Evolutionary conservation across 2,888 invertebrate species (phyloP).

Genomic region (Dryocosmus kuriphilus): DNA sequence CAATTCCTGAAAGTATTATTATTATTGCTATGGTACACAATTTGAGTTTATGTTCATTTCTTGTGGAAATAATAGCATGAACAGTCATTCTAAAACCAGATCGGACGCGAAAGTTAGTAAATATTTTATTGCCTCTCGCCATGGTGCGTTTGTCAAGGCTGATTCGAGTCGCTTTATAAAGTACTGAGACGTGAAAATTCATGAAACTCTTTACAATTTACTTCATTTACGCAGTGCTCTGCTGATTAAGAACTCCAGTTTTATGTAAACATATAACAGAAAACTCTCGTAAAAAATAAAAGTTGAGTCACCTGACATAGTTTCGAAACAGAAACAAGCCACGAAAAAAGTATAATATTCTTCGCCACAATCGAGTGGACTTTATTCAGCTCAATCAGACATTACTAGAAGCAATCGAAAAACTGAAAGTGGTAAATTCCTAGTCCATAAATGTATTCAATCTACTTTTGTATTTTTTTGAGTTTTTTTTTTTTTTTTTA

Average conservation of each 20-base stretch:
- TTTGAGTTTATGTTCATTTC: neutral
- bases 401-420: neutral
- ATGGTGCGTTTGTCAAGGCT: constrained; percentile 5
- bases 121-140: constrained; percentile 1
- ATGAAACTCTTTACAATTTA: neutral
- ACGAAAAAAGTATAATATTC: neutral
- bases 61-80: constrained; percentile 1
- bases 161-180: neutral
- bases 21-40: constrained; percentile 6
- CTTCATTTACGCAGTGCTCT: neutral
- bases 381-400: neutral
- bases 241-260: neutral
- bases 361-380: neutral
- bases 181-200: neutral
- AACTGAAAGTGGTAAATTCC: neutral
- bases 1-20: neutral
- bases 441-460: neutral
- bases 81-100: neutral
- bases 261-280: neutral
- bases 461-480: neutral
- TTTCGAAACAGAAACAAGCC: neutral
- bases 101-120: constrained; percentile 11
- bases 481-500: neutral
- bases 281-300: neutral
- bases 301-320: neutral